A percentile compares a stretch with the other conserved stretches of the same genome.
Evolutionary conservation across 2,797 vertebrate species (phyloP).

Genomic region (Girardinus metallicus): DNA sequence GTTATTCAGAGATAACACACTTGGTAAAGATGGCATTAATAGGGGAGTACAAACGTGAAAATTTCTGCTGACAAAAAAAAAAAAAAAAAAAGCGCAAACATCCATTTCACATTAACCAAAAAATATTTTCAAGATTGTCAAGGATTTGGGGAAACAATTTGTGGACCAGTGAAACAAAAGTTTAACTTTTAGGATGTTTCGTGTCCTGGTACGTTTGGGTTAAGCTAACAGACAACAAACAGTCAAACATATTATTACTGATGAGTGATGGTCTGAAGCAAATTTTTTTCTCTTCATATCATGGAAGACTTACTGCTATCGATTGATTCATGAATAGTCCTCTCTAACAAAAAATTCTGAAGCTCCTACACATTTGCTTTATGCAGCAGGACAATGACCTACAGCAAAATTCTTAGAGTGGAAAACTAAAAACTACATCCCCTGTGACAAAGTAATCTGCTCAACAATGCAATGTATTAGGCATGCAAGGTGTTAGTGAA

Average conservation of each 20-base stretch:
- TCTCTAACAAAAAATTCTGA: too few species aligned
- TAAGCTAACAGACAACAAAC: not conserved
- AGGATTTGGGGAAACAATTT: not conserved
- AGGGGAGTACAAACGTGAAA: not conserved
- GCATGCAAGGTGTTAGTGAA: not conserved
- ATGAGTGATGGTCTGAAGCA: not conserved
- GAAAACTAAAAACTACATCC: not conserved
- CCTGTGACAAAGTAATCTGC: not conserved
- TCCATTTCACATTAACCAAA: not conserved
- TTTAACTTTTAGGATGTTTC: not conserved
- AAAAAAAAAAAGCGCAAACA: not conserved
- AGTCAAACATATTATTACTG: not conserved
- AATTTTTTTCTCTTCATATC: not conserved
- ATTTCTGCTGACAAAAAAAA: not conserved
- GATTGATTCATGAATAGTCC: too few species aligned
- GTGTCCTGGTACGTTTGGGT: not conserved
- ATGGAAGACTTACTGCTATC: too few species aligned
- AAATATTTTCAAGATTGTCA: not conserved
- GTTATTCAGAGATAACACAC: not conserved
- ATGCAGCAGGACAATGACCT: too few species aligned
- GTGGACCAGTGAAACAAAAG: not conserved
- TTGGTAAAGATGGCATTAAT: not conserved
- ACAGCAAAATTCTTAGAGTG: not conserved
- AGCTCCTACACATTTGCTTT: too few species aligned
- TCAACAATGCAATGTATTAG: not conserved